Evolutionary conservation across 2,797 vertebrate species (phyloP).

Genomic region (Pangasius krempfi): DNA sequence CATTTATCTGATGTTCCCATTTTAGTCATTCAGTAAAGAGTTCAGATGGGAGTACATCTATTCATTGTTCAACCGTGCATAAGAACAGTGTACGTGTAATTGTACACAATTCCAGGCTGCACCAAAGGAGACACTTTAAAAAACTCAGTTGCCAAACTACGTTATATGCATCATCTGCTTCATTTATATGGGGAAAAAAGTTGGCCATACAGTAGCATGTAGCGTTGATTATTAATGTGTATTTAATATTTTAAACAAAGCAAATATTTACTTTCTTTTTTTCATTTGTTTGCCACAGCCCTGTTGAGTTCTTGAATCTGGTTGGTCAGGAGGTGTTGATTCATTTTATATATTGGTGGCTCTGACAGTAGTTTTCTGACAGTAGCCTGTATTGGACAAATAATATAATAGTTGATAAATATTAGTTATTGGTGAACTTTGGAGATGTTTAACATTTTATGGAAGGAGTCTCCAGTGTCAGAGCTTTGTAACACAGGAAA

Average conservation of each 20-base stretch:
- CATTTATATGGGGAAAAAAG: not conserved
- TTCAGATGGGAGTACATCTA: not conserved
- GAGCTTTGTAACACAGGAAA: not conserved
- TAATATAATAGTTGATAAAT: not conserved
- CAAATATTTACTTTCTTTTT: not conserved
- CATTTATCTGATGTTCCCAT: not conserved
- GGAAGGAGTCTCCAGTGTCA: not conserved
- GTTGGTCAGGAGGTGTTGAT: too few species aligned
- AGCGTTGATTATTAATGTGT: not conserved
- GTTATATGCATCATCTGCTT: not conserved
- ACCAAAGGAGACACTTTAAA: not conserved
- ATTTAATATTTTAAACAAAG: not conserved
- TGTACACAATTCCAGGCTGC: not conserved
- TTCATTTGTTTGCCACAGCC: too few species aligned
- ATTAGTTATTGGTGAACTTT: not conserved
- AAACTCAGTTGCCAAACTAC: not conserved
- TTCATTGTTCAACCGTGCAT: not conserved
- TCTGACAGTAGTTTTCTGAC: too few species aligned
- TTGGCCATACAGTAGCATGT: not conserved
- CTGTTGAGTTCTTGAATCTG: too few species aligned
- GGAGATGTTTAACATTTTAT: not conserved
- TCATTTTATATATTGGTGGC: too few species aligned
- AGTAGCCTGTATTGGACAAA: not conserved
- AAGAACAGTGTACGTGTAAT: not conserved
- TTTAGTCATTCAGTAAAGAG: not conserved